These are phyloP conservation scores for Peromyscus melanophrys DNA, from an alignment of 2,797 vertebrate species.

Conservation along the genomic window DNA sequence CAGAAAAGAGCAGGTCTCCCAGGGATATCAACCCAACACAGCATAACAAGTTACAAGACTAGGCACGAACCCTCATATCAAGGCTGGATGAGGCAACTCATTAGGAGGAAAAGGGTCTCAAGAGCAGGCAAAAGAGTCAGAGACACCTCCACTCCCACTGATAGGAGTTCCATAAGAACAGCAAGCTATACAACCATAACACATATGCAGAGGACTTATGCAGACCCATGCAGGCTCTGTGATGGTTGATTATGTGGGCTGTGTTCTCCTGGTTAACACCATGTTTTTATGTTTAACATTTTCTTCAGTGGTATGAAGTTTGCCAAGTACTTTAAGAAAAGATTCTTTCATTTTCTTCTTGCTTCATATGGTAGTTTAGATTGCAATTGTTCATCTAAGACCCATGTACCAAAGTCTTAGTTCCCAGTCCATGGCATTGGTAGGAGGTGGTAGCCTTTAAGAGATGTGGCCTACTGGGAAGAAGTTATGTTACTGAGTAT, in stretches of 20 bases:
- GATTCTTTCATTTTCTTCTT: background rate
- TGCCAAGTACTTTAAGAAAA: background rate
- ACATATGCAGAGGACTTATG: background rate
- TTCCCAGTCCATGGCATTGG: background rate
- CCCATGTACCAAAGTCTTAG: background rate
- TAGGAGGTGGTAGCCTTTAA: background rate
- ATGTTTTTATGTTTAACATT: background rate
- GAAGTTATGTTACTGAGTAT: background rate
- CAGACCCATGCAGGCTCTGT: background rate
- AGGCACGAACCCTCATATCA: background rate
- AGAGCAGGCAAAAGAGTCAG: background rate
- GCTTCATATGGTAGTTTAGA: background rate
- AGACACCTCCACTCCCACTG: background rate
- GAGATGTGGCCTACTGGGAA: no score
- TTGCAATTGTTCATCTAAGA: background rate
- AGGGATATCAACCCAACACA: background rate
- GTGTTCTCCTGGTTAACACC: background rate
- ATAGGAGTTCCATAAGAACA: background rate
- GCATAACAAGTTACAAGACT: background rate
- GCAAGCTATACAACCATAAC: background rate
- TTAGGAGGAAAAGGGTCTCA: background rate
- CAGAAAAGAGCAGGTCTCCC: background rate
- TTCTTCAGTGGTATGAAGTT: background rate
- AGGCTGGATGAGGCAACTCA: background rate
- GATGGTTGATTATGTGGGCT: background rate